Evolutionary conservation across 2,797 vertebrate genomes (phyloP), one percentile per base, ranked within the genome.

Genomic region (Thripadectes ignobilis): DNA sequence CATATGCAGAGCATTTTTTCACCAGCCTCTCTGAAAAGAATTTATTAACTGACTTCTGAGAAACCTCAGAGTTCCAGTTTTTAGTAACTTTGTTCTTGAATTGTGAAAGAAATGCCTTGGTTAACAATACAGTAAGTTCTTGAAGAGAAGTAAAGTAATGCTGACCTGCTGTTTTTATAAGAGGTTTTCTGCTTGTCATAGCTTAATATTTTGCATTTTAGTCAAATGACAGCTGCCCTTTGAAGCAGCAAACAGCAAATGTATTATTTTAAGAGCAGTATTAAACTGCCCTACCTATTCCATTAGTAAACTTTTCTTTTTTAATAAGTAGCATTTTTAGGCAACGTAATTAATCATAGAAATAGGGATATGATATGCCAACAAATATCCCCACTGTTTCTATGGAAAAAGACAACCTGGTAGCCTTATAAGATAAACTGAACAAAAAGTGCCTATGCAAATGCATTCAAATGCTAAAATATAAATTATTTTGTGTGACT

Each of bases 1-100:
- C 7, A 1, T 49, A 8, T 27, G 13, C 30, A 39, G 21, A 22
- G 34, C 0, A 5, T 32, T 69, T 85, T 92, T 74, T 58, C 12
- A 27, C 30, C 41, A 29, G 15, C 26, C 36, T 55, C 21, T 88
- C 46, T 66, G 43, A 75, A 68, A 22, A 7, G 13, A 51, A 0
- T 80, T 19, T 51, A 29, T 84, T 58, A 81, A 81, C 2, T 39
- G n/a, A 54, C 83, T 86, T 65, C 23, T 73, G 87, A 68, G 51
- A 78, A 93, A 86, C 79, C 76, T 93, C 78, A 30, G 39, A 68
- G 68, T 92, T 94, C 58, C 69, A 93, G 69, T 55, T 96, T 88
- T 94, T 59, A 78, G 39, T 83, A 89, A 85, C 72, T 89, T 88
- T 36, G 46, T 89, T 96, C 85, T 81, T 74, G 38, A 94, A 74